Conservation (phyloP, 1,140 invertebrate genomes). For the Eriosoma lanigerum region DNA sequence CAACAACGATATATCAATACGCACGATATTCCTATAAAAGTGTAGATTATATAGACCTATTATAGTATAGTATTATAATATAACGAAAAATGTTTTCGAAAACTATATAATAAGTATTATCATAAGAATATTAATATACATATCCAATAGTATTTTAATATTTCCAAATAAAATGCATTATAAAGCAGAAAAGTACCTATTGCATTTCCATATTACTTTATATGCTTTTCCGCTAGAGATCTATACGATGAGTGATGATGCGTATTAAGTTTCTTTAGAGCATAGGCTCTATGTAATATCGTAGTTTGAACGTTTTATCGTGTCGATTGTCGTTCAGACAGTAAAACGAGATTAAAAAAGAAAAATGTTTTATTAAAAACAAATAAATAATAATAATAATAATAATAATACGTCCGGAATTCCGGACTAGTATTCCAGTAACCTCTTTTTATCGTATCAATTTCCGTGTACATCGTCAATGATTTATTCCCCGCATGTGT, state of each 20-base stretch:
- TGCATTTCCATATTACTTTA: neutral
- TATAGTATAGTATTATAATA: no score
- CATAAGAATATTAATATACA: no score
- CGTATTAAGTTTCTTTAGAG: neutral
- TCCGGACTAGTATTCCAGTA: slow-evolving; percentile 28
- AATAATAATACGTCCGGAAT: no score
- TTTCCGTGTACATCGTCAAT: neutral
- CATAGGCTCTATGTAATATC: neutral
- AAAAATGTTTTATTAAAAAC: neutral
- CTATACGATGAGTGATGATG: neutral
- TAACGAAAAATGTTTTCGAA: no score
- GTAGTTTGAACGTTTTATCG: neutral
- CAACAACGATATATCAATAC: no score
- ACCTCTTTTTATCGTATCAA: neutral
- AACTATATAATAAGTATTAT: no score
- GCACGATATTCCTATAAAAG: no score
- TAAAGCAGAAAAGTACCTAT: neutral
- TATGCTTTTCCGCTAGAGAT: neutral
- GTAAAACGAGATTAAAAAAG: neutral
- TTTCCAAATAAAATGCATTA: no score
- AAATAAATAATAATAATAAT: no score
- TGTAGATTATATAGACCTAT: no score
- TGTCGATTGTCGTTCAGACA: neutral
- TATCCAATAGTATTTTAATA: no score
- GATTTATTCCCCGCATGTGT: neutral